These are phyloP conservation scores for Uloborus plumipes DNA, from an alignment of 2,888 invertebrate species.

Conservation along the genomic window DNA sequence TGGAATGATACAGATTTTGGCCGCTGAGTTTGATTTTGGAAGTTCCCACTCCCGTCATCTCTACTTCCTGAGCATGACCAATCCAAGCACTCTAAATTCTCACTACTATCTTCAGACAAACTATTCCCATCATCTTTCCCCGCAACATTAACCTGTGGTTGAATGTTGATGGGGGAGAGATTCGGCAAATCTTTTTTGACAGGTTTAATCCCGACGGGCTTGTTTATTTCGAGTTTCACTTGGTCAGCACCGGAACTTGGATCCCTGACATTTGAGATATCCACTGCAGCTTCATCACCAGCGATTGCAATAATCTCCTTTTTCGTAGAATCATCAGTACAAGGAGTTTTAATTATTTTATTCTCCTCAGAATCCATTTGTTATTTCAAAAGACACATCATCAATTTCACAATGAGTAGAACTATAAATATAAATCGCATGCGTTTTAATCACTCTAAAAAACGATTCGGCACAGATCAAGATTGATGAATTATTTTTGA, in stretches of 20 bases:
- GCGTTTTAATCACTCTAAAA: no score
- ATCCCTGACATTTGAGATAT: not conserved
- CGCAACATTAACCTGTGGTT: not conserved
- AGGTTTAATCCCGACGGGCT: slow-evolving; percentile 1
- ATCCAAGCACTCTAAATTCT: slow-evolving; percentile 41
- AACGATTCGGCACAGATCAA: no score
- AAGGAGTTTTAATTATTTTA: not conserved
- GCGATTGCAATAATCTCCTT: not conserved
- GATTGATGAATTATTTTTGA: no score
- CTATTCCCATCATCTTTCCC: slow-evolving; percentile 36
- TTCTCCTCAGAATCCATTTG: slow-evolving; percentile 47
- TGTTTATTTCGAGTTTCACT: no score
- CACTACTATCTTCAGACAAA: slow-evolving; percentile 47
- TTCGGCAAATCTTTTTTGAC: slow-evolving; percentile 22
- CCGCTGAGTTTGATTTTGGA: slow-evolving; percentile 37
- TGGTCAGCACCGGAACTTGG: not conserved
- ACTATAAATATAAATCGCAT: not conserved
- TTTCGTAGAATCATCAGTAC: not conserved
- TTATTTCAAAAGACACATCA: slow-evolving; percentile 30
- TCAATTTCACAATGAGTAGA: not conserved
- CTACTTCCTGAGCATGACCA: slow-evolving; percentile 45
- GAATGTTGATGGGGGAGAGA: slow-evolving; percentile 20
- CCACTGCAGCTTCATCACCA: not conserved
- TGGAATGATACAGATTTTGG: slow-evolving; percentile 69
- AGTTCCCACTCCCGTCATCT: slow-evolving; percentile 23